Base-by-base conservation (phyloP, 2,888 invertebrate species). In the Pseudococcus jackbeardsleyi region DNA sequence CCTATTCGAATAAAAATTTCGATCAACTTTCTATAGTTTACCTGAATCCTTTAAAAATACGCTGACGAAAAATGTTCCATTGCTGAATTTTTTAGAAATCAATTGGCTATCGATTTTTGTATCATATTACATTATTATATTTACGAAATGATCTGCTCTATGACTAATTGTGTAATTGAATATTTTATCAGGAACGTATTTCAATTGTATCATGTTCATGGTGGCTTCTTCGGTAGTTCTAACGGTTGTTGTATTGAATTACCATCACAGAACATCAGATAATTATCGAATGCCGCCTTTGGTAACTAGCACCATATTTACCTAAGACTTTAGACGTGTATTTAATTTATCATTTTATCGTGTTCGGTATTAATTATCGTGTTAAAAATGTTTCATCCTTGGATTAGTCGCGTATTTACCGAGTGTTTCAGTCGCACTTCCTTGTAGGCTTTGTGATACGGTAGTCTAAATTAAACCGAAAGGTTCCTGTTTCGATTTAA, bases 141-240 rank as follows among this genome's bases (percentile, higher is more conserved):
- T 15, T 26, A 72, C 9, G 33, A 33, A 72, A 72, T 72, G 6
- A 26, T 33, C 15, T 72, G 12, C 15, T 6, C 33, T 33, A 72
- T 12, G 26, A 72, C 68, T 72, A 33, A 72, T 72, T 33, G 33
- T 79, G 79, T 87, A 48, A 68, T 84, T 89, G 82, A 59, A 59
- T 59, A 59, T 59, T 59, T 85, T 92, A 92, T 90, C 94, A 97
- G 98, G 98, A 92, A 97, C 98, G 91, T 99, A 99, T 94, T 99
- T 99, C 95, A 98, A 98, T 94, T 98, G 98, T 94, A 98, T 98
- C 93, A 99, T 99, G 99, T 97, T 99, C 93, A 98, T 99, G 98
- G 98, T 98, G 93, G 98, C 98, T 89, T 97, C 98, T 90, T 98
- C 98, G 90, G 98, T 99, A 92, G 97, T 98, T 91, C 94, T 98